phyloP scores from a whole-genome alignment of 1,140 invertebrate genomes.

The Macrostomum lignano region DNA sequence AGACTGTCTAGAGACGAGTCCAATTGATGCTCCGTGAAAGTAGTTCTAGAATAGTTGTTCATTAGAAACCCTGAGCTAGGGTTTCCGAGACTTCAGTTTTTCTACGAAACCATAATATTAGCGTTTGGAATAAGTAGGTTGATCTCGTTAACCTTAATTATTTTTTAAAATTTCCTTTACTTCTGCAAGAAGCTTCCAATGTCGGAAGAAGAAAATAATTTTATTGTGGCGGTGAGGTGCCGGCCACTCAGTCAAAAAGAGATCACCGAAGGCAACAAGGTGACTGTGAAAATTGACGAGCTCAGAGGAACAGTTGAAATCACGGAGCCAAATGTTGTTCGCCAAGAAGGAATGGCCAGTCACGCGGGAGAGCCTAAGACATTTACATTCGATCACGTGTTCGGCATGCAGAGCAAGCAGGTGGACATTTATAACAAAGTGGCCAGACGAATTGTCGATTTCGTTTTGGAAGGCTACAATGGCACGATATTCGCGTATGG shows the following conservation, averaged over 20 bases:
- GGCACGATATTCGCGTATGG: constrained; percentile 93
- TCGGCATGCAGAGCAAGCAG: constrained; percentile 33
- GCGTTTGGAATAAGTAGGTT: too few relatives aligned
- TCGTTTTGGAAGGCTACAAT: constrained; percentile 80
- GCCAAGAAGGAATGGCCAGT: constrained; percentile 26
- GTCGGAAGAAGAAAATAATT: too few relatives aligned
- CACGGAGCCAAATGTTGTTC: constrained; percentile 41
- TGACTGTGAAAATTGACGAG: constrained; percentile 34
- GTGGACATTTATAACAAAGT: constrained; percentile 62
- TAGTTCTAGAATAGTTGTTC: too few relatives aligned
- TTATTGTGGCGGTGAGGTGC: constrained; percentile 63
- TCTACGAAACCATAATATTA: too few relatives aligned
- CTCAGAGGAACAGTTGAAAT: constrained; percentile 45
- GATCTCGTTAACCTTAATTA: too few relatives aligned
- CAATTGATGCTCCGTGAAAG: too few relatives aligned
- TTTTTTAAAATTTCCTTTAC: too few relatives aligned
- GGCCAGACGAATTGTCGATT: constrained; percentile 58
- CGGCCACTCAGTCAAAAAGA: constrained; percentile 58
- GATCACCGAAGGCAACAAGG: constrained; percentile 35
- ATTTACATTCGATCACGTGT: constrained; percentile 53
- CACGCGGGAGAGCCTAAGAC: constrained; percentile 36
- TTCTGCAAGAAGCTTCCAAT: too few relatives aligned
- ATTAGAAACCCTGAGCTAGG: too few relatives aligned
- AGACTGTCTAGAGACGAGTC: too few relatives aligned
- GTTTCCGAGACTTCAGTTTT: too few relatives aligned